Evolutionary conservation across 2,797 vertebrate species (phyloP), one percentile per base, ranked within the genome.

Genomic region (Sorex maritimensis): DNA sequence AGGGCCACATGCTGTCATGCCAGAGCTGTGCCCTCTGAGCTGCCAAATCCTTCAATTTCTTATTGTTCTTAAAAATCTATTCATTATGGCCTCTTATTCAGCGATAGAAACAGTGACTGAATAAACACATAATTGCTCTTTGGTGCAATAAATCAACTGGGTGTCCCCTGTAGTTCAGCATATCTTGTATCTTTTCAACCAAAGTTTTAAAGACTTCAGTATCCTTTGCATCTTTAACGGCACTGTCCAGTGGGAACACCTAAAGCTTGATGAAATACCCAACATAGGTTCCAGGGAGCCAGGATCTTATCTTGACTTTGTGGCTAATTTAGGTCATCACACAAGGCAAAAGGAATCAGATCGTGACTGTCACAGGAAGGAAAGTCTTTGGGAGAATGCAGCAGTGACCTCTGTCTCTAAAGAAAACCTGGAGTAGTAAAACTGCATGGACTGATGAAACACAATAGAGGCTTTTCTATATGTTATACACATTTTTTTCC

Each of bases 361-460:
- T 2, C 41, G 38, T 11, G 28, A 23, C 1, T 6, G 34, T 49
- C n/a, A 75, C 0, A 49, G 24, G 5, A 80, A 41, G 26, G 15
- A 26, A 65, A 7, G 46, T 41, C 24, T 11, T 71, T 58, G 30
- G 28, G 19, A 81, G 78, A 91, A 9, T 4, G 49, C n/a, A 24
- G 6, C 30, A 44, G 6, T 61, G 30, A 71, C 12, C 26, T 63
- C 21, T 85, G n/a, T 14, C 28, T 63, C 0, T 13, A 21, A 44
- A 86, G n/a, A 41, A 75, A 81, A n/a, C 0, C 13, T 58, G 38
- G 12, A 38, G 65, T 11, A 63, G 49, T 79, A 95, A 94, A 38
- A 0, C 15, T 30, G 24, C 67, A 34, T 28, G 82, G 81, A 93
- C 87, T 46, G n/a, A 30, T 83, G 79, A 93, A 90, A 55, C 41